phyloP scores from a whole-genome alignment of 2,113 vertebrate species.

The Cygnus buccinator region DNA sequence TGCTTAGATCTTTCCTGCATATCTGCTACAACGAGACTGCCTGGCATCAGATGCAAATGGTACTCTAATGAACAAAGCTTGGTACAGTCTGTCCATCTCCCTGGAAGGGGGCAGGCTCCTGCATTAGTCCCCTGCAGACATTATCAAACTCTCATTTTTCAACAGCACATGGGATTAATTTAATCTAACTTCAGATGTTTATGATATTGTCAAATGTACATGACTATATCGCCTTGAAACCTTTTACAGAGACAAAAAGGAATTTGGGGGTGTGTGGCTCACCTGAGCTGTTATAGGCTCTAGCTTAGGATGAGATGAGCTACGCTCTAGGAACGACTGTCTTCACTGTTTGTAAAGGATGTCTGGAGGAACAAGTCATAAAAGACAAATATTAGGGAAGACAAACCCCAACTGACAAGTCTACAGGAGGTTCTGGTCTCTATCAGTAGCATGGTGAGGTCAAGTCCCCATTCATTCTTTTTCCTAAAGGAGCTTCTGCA shows the following conservation, averaged over 20 bases:
- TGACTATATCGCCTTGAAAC: neutral
- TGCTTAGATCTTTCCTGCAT: neutral
- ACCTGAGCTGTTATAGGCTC: neutral
- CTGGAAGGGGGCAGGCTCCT: neutral
- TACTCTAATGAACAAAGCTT: neutral
- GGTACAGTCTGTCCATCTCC: neutral
- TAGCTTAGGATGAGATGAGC: neutral
- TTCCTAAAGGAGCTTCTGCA: neutral
- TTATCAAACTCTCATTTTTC: neutral
- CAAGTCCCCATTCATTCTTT: neutral
- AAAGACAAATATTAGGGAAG: neutral
- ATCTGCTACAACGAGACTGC: neutral
- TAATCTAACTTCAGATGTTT: neutral
- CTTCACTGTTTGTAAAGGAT: neutral
- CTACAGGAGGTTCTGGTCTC: neutral
- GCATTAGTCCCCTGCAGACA: neutral
- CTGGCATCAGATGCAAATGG: neutral
- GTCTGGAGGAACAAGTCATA: neutral
- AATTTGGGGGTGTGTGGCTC: neutral
- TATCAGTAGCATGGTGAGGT: neutral
- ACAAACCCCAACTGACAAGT: neutral
- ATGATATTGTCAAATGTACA: neutral
- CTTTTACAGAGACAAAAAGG: neutral
- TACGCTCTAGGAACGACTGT: rapidly evolving
- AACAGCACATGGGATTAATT: neutral